Evolutionary conservation across 2,888 invertebrate species (phyloP), one percentile per base, ranked within the genome.

Genomic region (Cosmia trapezina): DNA sequence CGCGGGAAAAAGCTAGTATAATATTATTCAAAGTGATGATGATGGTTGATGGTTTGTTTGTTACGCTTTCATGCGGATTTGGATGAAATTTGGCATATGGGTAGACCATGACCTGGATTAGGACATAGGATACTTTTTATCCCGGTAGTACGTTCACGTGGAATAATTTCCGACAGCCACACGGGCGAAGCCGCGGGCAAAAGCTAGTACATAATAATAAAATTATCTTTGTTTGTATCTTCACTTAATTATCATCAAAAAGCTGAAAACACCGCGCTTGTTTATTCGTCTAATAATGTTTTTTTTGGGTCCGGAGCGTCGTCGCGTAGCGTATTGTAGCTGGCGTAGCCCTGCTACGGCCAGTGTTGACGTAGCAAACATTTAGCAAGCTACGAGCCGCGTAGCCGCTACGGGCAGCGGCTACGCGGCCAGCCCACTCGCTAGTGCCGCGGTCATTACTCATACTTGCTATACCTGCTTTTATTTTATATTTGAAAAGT

Each of bases 331-430:
- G 68, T 73, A 61, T 66, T 67, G 80, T 81, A 75, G 75, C 72
- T 47, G 63, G 73, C 81, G 74, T 72, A 80, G 73, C 54, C 66
- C 37, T 70, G 87, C 79, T 80, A 73, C 75, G 85, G 81, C 79
- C 73, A 80, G 80, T 89, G 88, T 90, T 90, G 86, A 83, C 89
- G 85, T 86, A 86, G 87, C 86, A 91, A 89, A 89, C 87, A 89
- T 86, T 83, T 82, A 78, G 84, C 84, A 68, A 64, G 63, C 74
- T 82, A 86, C 82, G 78, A 83, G 79, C 80, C 81, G 75, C 78
- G 78, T n/a, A n/a, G 69, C 78, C 43, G 70, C 70, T 78, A 70
- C 68, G 66, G 72, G 45, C 37, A 43, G 77, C 73, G 75, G 70
- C 74, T 68, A 73, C 73, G 70, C 67, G 68, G 54, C 37, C 59